Evolutionary conservation across 1,140 invertebrate species (phyloP).

Genomic region (Psix sp.): DNA sequence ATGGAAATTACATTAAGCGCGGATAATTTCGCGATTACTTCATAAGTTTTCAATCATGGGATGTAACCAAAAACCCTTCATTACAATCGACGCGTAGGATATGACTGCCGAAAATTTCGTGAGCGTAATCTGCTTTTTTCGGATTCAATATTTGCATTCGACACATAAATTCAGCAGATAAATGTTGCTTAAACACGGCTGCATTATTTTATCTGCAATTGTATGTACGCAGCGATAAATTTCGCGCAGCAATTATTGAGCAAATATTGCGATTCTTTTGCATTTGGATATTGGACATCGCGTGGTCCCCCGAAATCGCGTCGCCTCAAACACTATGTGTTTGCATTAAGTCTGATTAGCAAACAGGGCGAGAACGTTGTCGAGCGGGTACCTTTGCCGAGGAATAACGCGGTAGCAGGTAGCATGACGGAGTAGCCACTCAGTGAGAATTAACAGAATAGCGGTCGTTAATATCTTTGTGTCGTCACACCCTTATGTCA

Average conservation of each 20-base stretch:
- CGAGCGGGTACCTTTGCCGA: slow-evolving; percentile 31
- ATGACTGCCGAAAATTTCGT: too few relatives aligned
- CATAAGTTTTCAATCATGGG: too few relatives aligned
- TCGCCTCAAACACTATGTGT: slow-evolving; percentile 2
- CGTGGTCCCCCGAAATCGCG: slow-evolving; percentile 6
- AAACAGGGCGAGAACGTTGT: slow-evolving; percentile 33
- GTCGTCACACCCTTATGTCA: slow-evolving; percentile 55
- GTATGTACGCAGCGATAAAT: slow-evolving; percentile 17
- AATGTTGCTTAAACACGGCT: neutral
- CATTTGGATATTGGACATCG: neutral
- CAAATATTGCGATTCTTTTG: slow-evolving; percentile 24
- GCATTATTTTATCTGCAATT: slow-evolving; percentile 31
- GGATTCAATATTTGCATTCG: slow-evolving; percentile 1
- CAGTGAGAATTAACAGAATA: slow-evolving; percentile 58
- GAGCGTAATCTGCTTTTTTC: too few relatives aligned
- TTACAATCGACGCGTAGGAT: too few relatives aligned
- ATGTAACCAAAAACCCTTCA: too few relatives aligned
- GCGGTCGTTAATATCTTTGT: slow-evolving; percentile 64
- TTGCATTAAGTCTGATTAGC: slow-evolving; percentile 46
- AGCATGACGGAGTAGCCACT: slow-evolving; percentile 59
- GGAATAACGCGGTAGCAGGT: slow-evolving; percentile 45
- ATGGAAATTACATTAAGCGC: too few relatives aligned
- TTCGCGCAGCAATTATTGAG: slow-evolving; percentile 19
- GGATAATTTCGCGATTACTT: too few relatives aligned
- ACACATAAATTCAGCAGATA: neutral